Base-by-base conservation (phyloP, 1,140 invertebrate genomes). In the Penaeus vannamei region DNA sequence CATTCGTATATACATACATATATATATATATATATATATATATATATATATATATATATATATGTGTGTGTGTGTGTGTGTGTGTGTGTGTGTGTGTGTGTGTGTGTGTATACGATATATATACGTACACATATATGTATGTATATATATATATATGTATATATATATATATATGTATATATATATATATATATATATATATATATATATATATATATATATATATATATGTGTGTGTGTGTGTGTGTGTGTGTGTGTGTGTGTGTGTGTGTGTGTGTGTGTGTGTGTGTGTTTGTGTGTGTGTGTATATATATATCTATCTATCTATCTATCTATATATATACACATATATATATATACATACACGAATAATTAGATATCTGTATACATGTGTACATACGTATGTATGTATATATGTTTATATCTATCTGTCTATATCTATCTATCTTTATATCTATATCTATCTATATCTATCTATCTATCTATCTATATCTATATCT, bases 141-240 rank as follows among this genome's bases (percentile, higher is more conserved):
- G 5, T 36, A 36, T 36, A 36, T 36, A 36, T 42, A 42, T 42
- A 42, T 42, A 42, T 42, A 42, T 42, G 8, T 72, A 72, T 72
- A 72, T 72, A 72, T n/a, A 72, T 26, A 72, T 72, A 72, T 72
- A 72, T 72, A 72, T 72, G 8, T 72, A 72, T 22, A 23, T 72
- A 72, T 72, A 23, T 72, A 72, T 72, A 23, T 72, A 22, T 72
- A 23, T 72, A 72, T 72, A 23, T 72, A 26, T 72, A 23, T 22
- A 72, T 72, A 72, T 3, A 72, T 72, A 23, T 14, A 69, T 26
- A 22, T 72, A 3, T 72, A 72, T 72, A 23, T 72, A 3, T 29
- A 72, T 2, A 72, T 72, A 26, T 26, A 23, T 72, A 72, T 72
- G 2, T 72, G 8, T 26, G 8, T 69, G 23, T 69, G 23, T 69